Evolutionary conservation across 2,113 vertebrate genomes (phyloP).

Genomic region (Neogobius melanostomus): DNA sequence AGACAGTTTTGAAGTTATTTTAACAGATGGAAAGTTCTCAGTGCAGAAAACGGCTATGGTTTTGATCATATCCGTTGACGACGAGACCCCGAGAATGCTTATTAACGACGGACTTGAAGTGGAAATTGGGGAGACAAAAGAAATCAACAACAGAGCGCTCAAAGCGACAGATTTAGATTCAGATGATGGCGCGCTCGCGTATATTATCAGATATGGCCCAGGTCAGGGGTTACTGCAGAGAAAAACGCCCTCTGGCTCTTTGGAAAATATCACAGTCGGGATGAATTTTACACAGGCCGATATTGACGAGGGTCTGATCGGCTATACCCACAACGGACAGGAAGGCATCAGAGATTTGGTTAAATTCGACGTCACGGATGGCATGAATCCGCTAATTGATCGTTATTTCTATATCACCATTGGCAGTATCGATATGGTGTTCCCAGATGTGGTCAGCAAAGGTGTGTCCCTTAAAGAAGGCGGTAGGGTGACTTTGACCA

Average conservation of each 20-base stretch:
- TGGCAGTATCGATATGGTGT: conserved; percentile 86
- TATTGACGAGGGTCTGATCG: conserved; percentile 81
- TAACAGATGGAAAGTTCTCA: conserved; percentile 86
- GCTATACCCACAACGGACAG: conserved; percentile 85
- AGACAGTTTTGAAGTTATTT: conserved; percentile 86
- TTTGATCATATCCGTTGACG: conserved; percentile 87
- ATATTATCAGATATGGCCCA: conserved; percentile 83
- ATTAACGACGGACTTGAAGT: conserved; percentile 92
- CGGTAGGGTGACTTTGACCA: conserved; percentile 88
- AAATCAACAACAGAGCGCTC: conserved; percentile 81
- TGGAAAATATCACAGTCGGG: conserved; percentile 86
- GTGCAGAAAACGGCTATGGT: conserved; percentile 80
- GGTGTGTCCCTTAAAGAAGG: conserved; percentile 94
- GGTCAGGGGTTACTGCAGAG: conserved; percentile 85
- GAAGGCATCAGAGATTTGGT: conserved; percentile 88
- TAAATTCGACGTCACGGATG: conserved; percentile 94
- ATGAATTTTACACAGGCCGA: conserved; percentile 97
- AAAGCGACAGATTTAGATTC: conserved; percentile 94
- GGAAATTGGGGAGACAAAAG: conserved; percentile 85
- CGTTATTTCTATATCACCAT: conserved; percentile 92
- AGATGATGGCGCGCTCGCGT: conserved; percentile 85
- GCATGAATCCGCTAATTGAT: conserved; percentile 89
- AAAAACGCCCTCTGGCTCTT: conserved; percentile 64
- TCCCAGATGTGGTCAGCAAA: conserved; percentile 92
- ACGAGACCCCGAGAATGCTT: conserved; percentile 90